phyloP scores from a whole-genome alignment of 2,888 invertebrate genomes.

The Drymonia ruficornis region DNA sequence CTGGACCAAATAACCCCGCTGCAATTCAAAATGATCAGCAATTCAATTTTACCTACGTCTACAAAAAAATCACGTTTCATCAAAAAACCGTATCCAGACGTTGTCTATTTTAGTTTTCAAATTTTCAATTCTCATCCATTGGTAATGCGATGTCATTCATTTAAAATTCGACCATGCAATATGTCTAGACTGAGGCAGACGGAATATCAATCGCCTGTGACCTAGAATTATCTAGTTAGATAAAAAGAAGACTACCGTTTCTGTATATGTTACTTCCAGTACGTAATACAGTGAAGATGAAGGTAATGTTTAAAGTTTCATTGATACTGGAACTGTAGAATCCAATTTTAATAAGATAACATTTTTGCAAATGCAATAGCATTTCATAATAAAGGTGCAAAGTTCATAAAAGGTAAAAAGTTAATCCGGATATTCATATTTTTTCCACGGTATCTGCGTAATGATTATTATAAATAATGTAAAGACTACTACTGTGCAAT shows the following conservation, averaged over 20 bases:
- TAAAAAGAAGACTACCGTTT: conserved; percentile 43
- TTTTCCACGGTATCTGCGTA: no score
- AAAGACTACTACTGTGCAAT: no score
- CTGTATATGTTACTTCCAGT: conserved; percentile 29
- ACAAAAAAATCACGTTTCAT: conserved; percentile 45
- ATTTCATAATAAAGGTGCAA: no score
- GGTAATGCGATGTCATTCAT: conserved; percentile 75
- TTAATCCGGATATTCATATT: no score
- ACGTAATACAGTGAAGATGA: conserved; percentile 7
- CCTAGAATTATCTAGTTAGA: conserved; percentile 74
- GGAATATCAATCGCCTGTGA: conserved; percentile 80
- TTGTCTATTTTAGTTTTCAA: conserved; percentile 77
- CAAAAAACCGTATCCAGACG: conserved; percentile 64
- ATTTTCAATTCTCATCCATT: conserved; percentile 79
- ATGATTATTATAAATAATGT: no score
- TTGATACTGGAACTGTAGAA: background rate
- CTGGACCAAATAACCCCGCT: conserved; percentile 4
- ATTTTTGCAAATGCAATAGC: no score
- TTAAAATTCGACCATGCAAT: conserved; percentile 84
- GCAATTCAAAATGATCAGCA: conserved; percentile 23
- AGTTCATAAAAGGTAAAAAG: no score
- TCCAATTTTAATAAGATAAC: no score
- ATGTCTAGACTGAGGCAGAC: conserved; percentile 76
- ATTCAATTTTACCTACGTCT: conserved; percentile 10
- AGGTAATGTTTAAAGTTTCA: background rate